Evolutionary conservation across 2,113 vertebrate species (phyloP), one percentile per base, ranked within the genome.

Genomic region (Sapajus apella): DNA sequence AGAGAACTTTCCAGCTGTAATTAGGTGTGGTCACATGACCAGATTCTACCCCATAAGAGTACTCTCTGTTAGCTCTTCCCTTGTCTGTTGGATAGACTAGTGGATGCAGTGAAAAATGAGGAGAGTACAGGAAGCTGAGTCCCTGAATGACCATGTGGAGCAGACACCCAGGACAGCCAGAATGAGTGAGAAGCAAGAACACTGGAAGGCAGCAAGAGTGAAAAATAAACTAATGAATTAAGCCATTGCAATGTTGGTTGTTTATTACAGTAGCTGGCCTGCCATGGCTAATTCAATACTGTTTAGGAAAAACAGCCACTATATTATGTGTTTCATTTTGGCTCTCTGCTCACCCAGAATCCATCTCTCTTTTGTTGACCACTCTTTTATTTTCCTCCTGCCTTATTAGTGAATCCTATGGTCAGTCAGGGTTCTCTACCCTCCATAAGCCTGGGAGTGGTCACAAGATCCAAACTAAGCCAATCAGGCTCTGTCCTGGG

Each of bases 401-500:
- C 21, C 20, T 70, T 37, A 76, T 81, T 73, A 52, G 64, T 87
- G 72, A 25, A 55, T 18, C 87, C 68, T 37, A 32, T 50, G 45
- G 81, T 37, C 82, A 64, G 3, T 95, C 87, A 97, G 58, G 27
- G 47, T 86, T 70, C 32, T 13, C 64, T 16, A 9, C 32, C 27
- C 37, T 40, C 47, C 40, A 20, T 18, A 86, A n/a, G 10, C 9
- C 55, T 56, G 35, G 16, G 1, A 56, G 66, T 58, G 6, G 66
- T 80, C 73, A 40, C 55, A 30, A 30, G 27, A 81, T 73, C 21
- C 72, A 66, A 32, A 3, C 6, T 37, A 76, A 37, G 58, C 72
- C 84, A 47, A 37, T 86, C n/a, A 35, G 50, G 16, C 87, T 86
- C 81, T 82, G 56, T n/a, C 66, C 90, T 75, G 47, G 35, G 66